These are phyloP conservation scores for Pogonophryne albipinna DNA, from an alignment of 2,797 vertebrate genomes.

Conservation along the genomic window DNA sequence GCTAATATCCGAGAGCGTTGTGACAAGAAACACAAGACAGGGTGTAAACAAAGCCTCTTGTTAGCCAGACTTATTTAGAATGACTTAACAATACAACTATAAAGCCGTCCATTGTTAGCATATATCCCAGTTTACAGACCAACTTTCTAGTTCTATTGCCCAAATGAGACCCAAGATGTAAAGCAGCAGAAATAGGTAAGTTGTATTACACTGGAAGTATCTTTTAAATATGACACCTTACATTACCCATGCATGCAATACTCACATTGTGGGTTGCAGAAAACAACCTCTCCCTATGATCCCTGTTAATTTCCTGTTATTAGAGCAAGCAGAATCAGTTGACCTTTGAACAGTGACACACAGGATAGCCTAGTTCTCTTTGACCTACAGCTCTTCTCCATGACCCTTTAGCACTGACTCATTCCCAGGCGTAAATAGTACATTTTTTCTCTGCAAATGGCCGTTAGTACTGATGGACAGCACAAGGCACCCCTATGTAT, in stretches of 20 bases:
- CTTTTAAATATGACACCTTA: background rate
- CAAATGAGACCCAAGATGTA: background rate
- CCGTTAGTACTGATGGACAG: too few relatives aligned
- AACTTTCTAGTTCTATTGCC: background rate
- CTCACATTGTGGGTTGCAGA: background rate
- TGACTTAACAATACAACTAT: background rate
- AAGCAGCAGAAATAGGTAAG: background rate
- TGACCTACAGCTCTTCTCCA: too few relatives aligned
- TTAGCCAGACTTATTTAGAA: background rate
- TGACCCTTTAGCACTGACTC: too few relatives aligned
- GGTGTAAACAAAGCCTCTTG: too few relatives aligned
- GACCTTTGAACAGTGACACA: constrained; percentile 29
- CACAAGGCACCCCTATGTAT: too few relatives aligned
- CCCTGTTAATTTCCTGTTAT: background rate
- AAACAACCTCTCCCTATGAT: background rate
- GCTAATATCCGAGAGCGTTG: too few relatives aligned
- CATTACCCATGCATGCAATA: too few relatives aligned
- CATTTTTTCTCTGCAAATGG: too few relatives aligned
- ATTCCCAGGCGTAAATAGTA: too few relatives aligned
- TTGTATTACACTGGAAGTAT: background rate
- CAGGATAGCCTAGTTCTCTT: background rate
- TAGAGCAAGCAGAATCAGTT: background rate
- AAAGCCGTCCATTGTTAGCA: too few relatives aligned
- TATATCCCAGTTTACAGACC: background rate
- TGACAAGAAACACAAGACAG: too few relatives aligned